Conservation (phyloP, 2,113 vertebrate genomes). For the Cheirogaleus medius region DNA sequence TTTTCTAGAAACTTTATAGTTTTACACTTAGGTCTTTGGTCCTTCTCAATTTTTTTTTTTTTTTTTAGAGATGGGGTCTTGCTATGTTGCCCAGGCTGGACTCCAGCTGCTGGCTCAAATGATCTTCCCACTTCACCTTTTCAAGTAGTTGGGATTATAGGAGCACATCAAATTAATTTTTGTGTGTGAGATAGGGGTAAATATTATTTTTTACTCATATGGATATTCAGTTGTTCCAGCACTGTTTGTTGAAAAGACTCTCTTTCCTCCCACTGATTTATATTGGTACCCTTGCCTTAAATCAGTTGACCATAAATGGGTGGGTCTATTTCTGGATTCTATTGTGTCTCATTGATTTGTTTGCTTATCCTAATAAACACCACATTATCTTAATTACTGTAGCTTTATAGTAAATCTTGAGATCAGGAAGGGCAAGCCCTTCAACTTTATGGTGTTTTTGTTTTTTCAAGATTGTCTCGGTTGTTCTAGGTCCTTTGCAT, state of each 20-base stretch:
- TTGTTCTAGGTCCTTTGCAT: not conserved
- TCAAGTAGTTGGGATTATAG: too few species aligned
- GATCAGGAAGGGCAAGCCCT: not conserved
- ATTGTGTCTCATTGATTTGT: not conserved
- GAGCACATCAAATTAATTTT: not conserved
- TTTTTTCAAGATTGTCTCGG: too few species aligned
- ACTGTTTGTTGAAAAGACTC: not conserved
- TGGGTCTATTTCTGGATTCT: not conserved
- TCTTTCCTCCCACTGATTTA: not conserved
- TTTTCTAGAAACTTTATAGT: not conserved
- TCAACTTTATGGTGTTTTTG: not conserved
- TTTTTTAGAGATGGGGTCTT: too few species aligned
- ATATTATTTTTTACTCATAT: not conserved
- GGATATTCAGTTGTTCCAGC: not conserved
- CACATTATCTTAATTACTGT: not conserved
- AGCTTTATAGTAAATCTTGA: not conserved
- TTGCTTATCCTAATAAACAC: not conserved
- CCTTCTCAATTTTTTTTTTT: not conserved
- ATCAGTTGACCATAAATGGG: not conserved
- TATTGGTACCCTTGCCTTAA: not conserved
- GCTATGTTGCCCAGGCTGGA: too few species aligned
- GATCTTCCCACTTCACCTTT: too few species aligned
- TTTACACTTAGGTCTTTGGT: not conserved
- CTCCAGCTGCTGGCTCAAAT: too few species aligned
- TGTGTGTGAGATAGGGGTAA: not conserved